A percentile compares a stretch with the other conserved stretches of the same genome.
phyloP scores from a whole-genome alignment of 2,888 invertebrate genomes.

The Athalia circularis region DNA sequence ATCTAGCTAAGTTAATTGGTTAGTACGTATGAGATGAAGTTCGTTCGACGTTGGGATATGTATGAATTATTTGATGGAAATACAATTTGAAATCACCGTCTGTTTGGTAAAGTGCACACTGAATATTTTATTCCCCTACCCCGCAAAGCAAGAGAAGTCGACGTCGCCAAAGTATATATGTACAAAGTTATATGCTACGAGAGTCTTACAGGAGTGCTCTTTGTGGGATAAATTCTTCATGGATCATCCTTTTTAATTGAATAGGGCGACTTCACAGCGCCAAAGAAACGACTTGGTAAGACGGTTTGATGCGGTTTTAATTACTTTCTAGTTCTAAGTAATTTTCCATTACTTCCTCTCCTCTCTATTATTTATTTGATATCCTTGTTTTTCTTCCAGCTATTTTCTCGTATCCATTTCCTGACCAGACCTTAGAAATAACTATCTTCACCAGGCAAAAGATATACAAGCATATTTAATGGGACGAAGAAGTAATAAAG shows the following conservation, averaged over 20 bases:
- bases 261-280: not conserved
- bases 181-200: too few species aligned
- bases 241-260: slow-evolving; percentile 26
- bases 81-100: slow-evolving; percentile 10
- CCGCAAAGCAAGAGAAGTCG: not conserved
- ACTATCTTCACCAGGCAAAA: not conserved
- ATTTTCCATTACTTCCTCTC: slow-evolving; percentile 48
- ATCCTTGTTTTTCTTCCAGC: not conserved
- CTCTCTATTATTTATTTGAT: not conserved
- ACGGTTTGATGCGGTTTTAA: slow-evolving; percentile 63
- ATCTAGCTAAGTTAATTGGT: too few species aligned
- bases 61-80: slow-evolving; percentile 7
- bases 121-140: slow-evolving; percentile 28
- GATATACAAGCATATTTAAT: not conserved
- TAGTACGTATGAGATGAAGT: not conserved
- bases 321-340: slow-evolving; percentile 62
- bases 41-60: not conserved
- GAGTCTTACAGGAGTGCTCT: slow-evolving; percentile 8
- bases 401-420: slow-evolving; percentile 28
- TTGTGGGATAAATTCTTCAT: not conserved
- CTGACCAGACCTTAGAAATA: not conserved
- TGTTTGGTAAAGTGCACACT: slow-evolving; percentile 34
- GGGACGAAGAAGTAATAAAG: too few species aligned
- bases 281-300: not conserved
- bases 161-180: not conserved